A percentile compares a stretch with the other conserved stretches of the same genome.
These are phyloP conservation scores for Macropodus opercularis DNA, from an alignment of 2,797 vertebrate species.

Conservation along the genomic window DNA sequence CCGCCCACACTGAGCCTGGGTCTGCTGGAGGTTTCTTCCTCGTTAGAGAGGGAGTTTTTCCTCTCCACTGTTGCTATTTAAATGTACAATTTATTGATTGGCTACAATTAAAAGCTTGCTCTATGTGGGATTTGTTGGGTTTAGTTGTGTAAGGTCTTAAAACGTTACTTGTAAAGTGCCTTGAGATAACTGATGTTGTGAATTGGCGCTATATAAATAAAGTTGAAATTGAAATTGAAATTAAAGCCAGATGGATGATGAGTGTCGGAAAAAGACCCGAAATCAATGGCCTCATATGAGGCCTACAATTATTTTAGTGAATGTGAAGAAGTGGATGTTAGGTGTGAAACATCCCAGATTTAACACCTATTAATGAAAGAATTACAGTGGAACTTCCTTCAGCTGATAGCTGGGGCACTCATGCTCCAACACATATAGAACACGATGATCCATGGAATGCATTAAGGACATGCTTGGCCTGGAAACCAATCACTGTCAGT, in stretches of 20 bases:
- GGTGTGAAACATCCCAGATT: neutral
- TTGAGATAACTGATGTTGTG: no score
- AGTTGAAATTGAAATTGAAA: no score
- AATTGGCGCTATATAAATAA: no score
- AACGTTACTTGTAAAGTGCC: no score
- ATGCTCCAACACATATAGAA: conserved; percentile 34
- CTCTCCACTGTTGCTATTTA: no score
- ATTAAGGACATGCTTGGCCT: conserved; percentile 43
- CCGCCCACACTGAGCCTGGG: no score
- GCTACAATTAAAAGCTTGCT: no score
- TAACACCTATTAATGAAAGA: neutral
- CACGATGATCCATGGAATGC: conserved; percentile 36
- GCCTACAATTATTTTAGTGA: neutral
- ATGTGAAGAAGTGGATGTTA: neutral
- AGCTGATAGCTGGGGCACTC: conserved; percentile 4
- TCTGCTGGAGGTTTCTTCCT: no score
- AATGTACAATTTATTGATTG: no score
- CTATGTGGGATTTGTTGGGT: no score
- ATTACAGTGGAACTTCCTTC: conserved; percentile 17
- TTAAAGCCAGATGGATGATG: conserved; percentile 1
- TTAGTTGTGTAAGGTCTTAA: no score
- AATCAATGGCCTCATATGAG: conserved; percentile 1
- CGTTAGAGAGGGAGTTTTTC: no score
- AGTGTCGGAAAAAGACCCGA: conserved; percentile 4
- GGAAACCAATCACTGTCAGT: conserved; percentile 53